These are phyloP conservation scores for Chymomyza costata DNA, from an alignment of 1,140 invertebrate genomes.

Conservation along the genomic window DNA sequence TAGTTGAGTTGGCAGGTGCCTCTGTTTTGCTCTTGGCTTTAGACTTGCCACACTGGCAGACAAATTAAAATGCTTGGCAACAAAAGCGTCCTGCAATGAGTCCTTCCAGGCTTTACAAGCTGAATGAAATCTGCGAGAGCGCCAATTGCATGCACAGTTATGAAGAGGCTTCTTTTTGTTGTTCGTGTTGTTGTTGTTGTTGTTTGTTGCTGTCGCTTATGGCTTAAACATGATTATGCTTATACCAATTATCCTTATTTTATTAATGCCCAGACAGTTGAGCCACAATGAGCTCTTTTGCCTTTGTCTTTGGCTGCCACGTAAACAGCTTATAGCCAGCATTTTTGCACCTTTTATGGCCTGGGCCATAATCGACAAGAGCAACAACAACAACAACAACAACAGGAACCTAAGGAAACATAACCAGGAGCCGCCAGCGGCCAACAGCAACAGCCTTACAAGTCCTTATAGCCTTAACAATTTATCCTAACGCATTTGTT, in stretches of 20 bases:
- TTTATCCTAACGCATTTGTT: slow-evolving; percentile 12
- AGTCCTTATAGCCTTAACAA: slow-evolving; percentile 59
- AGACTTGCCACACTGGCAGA: slow-evolving; percentile 24
- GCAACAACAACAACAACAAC: slow-evolving; percentile 10
- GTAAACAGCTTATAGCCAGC: slow-evolving; percentile 50
- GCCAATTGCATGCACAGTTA: slow-evolving; percentile 49
- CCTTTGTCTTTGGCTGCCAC: slow-evolving; percentile 30
- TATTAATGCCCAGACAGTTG: slow-evolving; percentile 54
- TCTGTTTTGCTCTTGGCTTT: not conserved
- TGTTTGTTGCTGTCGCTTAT: slow-evolving; percentile 52
- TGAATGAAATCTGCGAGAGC: no score
- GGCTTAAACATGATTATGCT: slow-evolving; percentile 73
- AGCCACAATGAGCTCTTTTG: slow-evolving; percentile 21
- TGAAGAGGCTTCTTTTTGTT: slow-evolving; percentile 11
- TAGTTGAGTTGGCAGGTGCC: no score
- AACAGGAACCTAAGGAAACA: slow-evolving; percentile 27
- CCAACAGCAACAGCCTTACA: not conserved
- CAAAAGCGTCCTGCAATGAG: slow-evolving; percentile 34
- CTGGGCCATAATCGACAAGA: slow-evolving; percentile 60
- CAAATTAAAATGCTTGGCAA: slow-evolving; percentile 64
- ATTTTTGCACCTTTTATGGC: slow-evolving; percentile 69
- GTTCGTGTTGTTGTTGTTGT: slow-evolving; percentile 28
- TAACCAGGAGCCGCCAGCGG: not conserved
- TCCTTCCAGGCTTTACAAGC: slow-evolving; percentile 1
- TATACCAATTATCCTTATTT: slow-evolving; percentile 74